phyloP scores from a whole-genome alignment of 37 sponge, comb jelly and placozoan genomes.

The Cliona cf. orientalis region DNA sequence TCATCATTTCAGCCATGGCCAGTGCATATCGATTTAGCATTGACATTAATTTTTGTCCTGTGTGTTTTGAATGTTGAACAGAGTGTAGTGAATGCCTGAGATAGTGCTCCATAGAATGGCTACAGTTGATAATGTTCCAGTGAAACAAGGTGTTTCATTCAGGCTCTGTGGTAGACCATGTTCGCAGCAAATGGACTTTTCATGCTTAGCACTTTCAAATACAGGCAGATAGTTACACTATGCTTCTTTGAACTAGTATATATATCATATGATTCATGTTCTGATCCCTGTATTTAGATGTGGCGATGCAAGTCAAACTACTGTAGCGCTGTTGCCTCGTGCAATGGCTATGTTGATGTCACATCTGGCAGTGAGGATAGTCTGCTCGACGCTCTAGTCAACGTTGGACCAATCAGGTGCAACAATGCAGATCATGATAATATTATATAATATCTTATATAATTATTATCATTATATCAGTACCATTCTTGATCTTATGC shows the following conservation, averaged over 20 bases:
- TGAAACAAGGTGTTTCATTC: neutral
- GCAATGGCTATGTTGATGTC: conserved; percentile 71
- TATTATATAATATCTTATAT: neutral
- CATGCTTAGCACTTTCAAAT: neutral
- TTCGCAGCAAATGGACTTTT: neutral
- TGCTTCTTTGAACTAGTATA: no score
- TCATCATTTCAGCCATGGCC: no score
- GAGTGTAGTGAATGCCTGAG: neutral
- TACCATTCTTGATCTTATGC: no score
- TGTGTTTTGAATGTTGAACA: no score
- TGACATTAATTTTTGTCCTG: no score
- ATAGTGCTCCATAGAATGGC: neutral
- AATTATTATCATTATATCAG: no score
- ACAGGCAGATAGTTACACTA: neutral
- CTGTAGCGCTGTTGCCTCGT: conserved; percentile 44
- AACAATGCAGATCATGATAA: neutral
- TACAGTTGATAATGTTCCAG: conserved; percentile 5
- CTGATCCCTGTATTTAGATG: no score
- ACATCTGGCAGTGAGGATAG: conserved; percentile 61
- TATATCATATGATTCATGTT: no score
- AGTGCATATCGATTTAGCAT: no score
- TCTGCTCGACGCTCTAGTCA: conserved; percentile 59
- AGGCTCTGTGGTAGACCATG: neutral
- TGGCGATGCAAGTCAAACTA: conserved; percentile 56
- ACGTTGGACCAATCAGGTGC: conserved; percentile 77